Base-by-base conservation (phyloP, 2,797 vertebrate species). In the Microchirus variegatus region DNA sequence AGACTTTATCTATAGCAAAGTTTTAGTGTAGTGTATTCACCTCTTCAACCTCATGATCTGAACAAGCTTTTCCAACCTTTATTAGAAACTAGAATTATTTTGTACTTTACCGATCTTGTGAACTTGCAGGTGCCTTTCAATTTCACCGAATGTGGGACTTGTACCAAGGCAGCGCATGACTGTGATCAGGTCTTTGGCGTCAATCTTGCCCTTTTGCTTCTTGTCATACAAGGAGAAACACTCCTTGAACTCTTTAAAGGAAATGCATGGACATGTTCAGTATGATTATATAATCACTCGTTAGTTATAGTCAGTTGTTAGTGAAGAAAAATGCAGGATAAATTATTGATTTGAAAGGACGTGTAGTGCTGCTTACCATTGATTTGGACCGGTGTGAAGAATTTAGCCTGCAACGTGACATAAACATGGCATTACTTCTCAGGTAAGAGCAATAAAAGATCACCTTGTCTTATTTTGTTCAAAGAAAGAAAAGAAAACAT, bases 161-260 rank as follows among this genome's bases (percentile, higher is more conserved):
- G 91, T 93, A 0, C 96, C 97, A 82, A 99, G 90, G 82, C 95
- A 94, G 44, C 97, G 88, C 97, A 99, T 97, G 13, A 97, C 96
- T 0, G 89, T 94, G 78, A 98, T 88, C 74, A 99, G 94, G 53
- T 99, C 97, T 0, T 89, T 78, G 50, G 90, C 94, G 2, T 87
- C 84, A 26, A 99, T 95, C 90, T 95, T 97, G 4, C 96, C 97
- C 22, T 93, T 96, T 8, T 92, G 94, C 61, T 94, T 95, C 89
- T 96, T 97, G 91, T 99, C 97, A 0, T 98, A 97, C 59, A 99
- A 91, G 1, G 96, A 98, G 75, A 99, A 99, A 55, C 97, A 99
- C 77, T 99, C 97, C 87, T 98, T 99, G 91, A 94, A 97, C 80
- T 97, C 97, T 99, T 86, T 12, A 44, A 22, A 17, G 5, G 45